phyloP scores from a whole-genome alignment of 2,797 vertebrate genomes.

The Chelmon rostratus region DNA sequence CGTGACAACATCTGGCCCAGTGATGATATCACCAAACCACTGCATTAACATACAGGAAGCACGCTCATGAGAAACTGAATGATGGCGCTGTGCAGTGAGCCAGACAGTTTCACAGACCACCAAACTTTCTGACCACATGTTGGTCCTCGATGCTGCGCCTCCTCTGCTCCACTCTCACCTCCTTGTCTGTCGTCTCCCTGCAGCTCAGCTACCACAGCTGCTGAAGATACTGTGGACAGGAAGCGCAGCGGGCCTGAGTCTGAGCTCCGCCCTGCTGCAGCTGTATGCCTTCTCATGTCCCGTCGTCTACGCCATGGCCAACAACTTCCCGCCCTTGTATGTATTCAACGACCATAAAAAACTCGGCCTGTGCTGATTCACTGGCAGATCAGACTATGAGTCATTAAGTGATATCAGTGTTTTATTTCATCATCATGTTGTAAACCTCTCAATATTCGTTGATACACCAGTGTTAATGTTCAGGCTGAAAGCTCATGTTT shows the following conservation, averaged over 20 bases:
- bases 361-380: not conserved
- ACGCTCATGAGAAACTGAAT: not conserved
- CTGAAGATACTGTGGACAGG: constrained; percentile 84
- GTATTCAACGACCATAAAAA: not conserved
- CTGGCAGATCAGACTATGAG: not conserved
- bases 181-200: not conserved
- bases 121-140: not conserved
- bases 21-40: not conserved
- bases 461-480: not conserved
- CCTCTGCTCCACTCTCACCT: not conserved
- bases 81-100: not conserved
- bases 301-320: constrained; percentile 83
- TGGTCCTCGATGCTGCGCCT: not conserved
- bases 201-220: constrained; percentile 90
- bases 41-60: not conserved
- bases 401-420: not conserved
- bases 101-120: no score
- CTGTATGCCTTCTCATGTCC: constrained; percentile 86
- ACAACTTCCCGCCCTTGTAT: constrained; percentile 89
- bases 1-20: not conserved
- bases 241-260: constrained; percentile 87
- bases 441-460: not conserved
- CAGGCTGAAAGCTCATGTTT: not conserved
- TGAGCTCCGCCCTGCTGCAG: constrained; percentile 85
- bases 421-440: not conserved